Percentiles rank a stretch among this genome's conserved stretches.
Conservation (phyloP, 2,888 invertebrate species). For the Thereva unica region DNA sequence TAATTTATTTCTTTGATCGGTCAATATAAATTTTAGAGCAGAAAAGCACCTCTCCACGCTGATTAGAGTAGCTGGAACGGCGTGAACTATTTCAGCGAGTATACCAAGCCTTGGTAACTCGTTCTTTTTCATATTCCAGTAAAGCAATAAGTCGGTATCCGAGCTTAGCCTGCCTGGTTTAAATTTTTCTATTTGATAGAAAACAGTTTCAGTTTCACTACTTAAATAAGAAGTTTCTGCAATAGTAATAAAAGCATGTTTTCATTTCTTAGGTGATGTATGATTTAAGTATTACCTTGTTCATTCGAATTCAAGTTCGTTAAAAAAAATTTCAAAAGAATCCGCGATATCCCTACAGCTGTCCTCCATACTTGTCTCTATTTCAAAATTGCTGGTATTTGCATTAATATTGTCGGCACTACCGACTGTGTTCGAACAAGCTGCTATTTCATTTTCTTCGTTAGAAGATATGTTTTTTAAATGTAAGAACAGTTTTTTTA, state of each 20-base stretch:
- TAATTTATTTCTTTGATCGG: too few relatives aligned
- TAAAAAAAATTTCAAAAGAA: background rate
- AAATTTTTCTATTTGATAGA: too few relatives aligned
- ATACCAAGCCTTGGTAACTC: too few relatives aligned
- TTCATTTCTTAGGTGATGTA: too few relatives aligned
- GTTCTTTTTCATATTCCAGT: background rate
- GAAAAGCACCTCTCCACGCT: background rate
- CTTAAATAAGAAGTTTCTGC: too few relatives aligned
- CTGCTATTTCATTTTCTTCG: background rate
- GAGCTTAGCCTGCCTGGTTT: too few relatives aligned
- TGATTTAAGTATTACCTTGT: too few relatives aligned
- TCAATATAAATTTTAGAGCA: background rate
- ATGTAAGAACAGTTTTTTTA: background rate
- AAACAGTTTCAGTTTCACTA: too few relatives aligned
- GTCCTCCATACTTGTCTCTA: background rate
- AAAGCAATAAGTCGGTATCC: slow-evolving; percentile 1
- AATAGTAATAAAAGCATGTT: too few relatives aligned
- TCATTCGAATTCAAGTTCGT: background rate
- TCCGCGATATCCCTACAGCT: background rate
- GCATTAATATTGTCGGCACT: background rate
- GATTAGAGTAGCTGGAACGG: background rate
- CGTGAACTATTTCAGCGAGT: background rate
- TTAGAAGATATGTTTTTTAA: background rate
- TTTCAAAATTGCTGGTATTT: background rate
- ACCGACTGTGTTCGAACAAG: too few relatives aligned